Percentiles rank a stretch among this genome's conserved stretches.
Conservation (phyloP, 2,888 invertebrate species). For the Hydroisotoma schaefferi region DNA sequence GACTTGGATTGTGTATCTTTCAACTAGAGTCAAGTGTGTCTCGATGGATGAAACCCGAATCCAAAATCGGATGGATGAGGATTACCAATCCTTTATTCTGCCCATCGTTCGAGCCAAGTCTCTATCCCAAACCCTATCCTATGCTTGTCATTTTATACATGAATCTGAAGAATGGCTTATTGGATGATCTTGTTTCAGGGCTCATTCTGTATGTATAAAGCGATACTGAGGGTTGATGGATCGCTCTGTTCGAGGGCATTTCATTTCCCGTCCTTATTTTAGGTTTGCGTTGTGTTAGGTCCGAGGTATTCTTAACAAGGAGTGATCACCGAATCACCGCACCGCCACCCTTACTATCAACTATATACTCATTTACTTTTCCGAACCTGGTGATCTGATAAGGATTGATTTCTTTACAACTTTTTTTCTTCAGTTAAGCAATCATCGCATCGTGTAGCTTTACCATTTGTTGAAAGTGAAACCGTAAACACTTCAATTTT, state of each 20-base stretch:
- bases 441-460: too few relatives aligned
- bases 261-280: conserved; percentile 44
- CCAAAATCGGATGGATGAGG: conserved; percentile 4
- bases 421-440: too few relatives aligned
- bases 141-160: not conserved
- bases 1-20: too few relatives aligned
- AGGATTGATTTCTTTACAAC: too few relatives aligned
- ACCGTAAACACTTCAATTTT: too few relatives aligned
- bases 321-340: too few relatives aligned
- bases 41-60: conserved; percentile 1
- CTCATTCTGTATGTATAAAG: conserved; percentile 48
- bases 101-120: conserved; percentile 1
- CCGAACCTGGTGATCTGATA: too few relatives aligned
- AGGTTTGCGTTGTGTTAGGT: too few relatives aligned
- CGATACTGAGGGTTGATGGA: conserved; percentile 47
- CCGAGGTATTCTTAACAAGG: too few relatives aligned
- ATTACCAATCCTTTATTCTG: not conserved
- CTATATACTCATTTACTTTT: too few relatives aligned
- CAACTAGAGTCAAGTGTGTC: not conserved
- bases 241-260: conserved; percentile 44
- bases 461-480: too few relatives aligned
- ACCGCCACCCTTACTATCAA: too few relatives aligned
- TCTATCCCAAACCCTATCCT: not conserved
- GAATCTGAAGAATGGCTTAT: not conserved
- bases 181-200: conserved; percentile 1